Evolutionary conservation across 1,140 invertebrate genomes (phyloP).

Genomic region (Anastatus disparis): DNA sequence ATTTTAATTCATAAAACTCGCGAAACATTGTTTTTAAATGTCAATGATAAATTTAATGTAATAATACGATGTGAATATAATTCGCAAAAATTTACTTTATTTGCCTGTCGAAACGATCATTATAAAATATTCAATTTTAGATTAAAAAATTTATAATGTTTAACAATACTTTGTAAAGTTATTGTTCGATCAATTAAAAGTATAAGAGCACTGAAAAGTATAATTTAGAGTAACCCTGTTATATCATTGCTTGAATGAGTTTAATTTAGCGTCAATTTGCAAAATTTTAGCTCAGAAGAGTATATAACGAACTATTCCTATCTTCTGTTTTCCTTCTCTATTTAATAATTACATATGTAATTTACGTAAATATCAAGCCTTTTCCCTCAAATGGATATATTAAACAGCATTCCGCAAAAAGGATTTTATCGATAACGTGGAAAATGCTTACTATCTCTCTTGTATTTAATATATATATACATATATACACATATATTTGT

Average conservation of each 20-base stretch:
- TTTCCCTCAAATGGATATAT: not conserved
- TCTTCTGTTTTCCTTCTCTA: constrained; percentile 12
- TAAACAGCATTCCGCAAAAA: not conserved
- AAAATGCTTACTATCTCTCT: not conserved
- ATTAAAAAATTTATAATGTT: no score
- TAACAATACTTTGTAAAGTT: no score
- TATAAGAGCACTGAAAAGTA: no score
- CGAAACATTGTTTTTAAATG: no score
- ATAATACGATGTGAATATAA: no score
- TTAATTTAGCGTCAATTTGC: constrained; percentile 29
- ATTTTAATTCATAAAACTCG: no score
- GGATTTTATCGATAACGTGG: constrained; percentile 1
- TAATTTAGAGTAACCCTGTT: constrained; percentile 17
- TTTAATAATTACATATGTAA: constrained; percentile 25
- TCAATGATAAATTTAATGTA: no score
- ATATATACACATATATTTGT: no score
- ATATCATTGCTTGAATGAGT: constrained; percentile 28
- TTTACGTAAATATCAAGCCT: not conserved
- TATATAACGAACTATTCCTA: not conserved
- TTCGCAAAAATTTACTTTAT: no score
- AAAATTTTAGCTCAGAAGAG: constrained; percentile 14
- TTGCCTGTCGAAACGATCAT: no score
- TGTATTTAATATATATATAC: no score
- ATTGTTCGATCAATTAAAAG: constrained; percentile 20
- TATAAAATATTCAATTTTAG: no score